Base-by-base conservation (phyloP, 1,140 invertebrate genomes). In the Plutomurus gul region DNA sequence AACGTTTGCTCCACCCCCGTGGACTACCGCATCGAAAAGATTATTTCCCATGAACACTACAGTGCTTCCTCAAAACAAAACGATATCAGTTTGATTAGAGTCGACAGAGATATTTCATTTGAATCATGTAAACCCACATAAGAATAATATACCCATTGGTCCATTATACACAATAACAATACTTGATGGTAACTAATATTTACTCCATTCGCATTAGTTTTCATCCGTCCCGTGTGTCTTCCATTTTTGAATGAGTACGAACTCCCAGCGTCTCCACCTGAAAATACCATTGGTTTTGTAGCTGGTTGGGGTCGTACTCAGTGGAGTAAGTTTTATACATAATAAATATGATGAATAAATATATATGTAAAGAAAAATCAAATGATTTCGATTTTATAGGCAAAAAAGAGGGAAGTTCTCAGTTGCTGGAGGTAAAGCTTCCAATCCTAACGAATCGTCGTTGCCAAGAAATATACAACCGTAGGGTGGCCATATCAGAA, bases 31-130 rank as follows among this genome's bases (percentile, higher is more conserved):
- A 79, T 84, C 25, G 76, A 82, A 71, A 84, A 81, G 78, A 33
- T 82, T 5, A 79, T 81, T 65, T 22, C 79, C 6, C 81, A 84
- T 47, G n/a, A 27, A 10, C 11, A 56, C 4, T 82, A 84, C 46
- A 81, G 39, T 71, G 43, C 77, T 2, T 22, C 27, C 25, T 77
- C 76, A 16, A 84, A 84, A 37, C 79, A 89, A 76, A 90, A 93
- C 82, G 92, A 93, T 83, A 90, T 93, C 51, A 91, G 90, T 1
- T 85, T 93, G 6, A 86, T 93, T 33, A 85, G 88, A 49, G 81
- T 92, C n/a, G 84, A 89, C 10, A 81, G 81, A n/a, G 86, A 87
- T 1, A 88, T 88, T 8, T n/a, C 85, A 22, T 88, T 89, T 77
- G 60, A 65, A 1, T 73, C 78, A 2, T 77, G 82, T 83, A 65